These are phyloP conservation scores for Amphipyra berbera DNA, from an alignment of 2,888 invertebrate genomes.

Conservation along the genomic window DNA sequence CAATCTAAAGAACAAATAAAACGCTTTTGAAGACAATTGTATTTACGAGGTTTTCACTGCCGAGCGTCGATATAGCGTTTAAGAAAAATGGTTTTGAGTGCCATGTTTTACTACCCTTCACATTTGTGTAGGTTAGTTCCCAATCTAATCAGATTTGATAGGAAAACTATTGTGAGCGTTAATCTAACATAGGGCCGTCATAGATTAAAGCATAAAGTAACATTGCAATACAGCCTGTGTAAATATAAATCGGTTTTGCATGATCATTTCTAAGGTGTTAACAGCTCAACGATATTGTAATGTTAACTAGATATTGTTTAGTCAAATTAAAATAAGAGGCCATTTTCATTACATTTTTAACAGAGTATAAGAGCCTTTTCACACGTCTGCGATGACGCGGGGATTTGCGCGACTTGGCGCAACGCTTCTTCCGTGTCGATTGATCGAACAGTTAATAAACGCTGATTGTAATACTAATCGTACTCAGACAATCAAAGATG, in stretches of 20 bases:
- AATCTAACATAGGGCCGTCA: slow-evolving; percentile 60
- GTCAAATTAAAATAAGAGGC: slow-evolving; percentile 75
- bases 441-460: too few species aligned
- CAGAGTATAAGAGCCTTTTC: slow-evolving; percentile 45
- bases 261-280: slow-evolving; percentile 82
- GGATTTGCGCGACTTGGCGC: background rate
- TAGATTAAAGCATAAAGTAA: slow-evolving; percentile 59
- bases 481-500: too few species aligned
- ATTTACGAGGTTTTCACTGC: too few species aligned
- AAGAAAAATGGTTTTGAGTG: too few species aligned
- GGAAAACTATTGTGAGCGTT: background rate
- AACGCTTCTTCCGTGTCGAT: too few species aligned
- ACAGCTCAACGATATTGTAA: slow-evolving; percentile 86
- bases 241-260: slow-evolving; percentile 83
- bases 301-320: slow-evolving; percentile 76
- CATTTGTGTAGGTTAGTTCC: too few species aligned
- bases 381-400: slow-evolving; percentile 11
- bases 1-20: too few species aligned
- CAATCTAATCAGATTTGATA: too few species aligned
- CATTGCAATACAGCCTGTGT: slow-evolving; percentile 72
- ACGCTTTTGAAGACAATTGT: too few species aligned
- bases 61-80: too few species aligned
- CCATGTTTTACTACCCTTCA: too few species aligned
- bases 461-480: too few species aligned
- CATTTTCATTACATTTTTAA: slow-evolving; percentile 61